Percentiles rank a stretch among this genome's conserved stretches.
Evolutionary conservation across 2,888 invertebrate genomes (phyloP).

Genomic region (Ypsolopha scabrella): DNA sequence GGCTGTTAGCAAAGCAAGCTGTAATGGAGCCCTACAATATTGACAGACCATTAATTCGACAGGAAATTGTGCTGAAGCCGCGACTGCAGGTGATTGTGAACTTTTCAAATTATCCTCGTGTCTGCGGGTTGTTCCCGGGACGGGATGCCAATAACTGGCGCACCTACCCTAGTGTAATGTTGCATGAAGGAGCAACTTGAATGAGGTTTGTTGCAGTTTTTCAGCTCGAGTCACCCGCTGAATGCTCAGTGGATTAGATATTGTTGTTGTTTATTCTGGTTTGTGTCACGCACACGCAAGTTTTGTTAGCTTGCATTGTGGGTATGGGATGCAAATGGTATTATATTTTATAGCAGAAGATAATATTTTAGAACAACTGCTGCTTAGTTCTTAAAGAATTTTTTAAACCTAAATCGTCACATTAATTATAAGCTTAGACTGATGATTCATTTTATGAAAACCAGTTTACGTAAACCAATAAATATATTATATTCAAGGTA

Average conservation of each 20-base stretch:
- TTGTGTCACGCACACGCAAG: not conserved
- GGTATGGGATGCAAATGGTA: no score
- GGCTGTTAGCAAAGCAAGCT: slow-evolving; percentile 57
- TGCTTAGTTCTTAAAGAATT: no score
- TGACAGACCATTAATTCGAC: slow-evolving; percentile 68
- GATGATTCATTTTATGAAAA: no score
- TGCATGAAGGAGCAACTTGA: not conserved
- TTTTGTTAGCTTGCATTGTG: no score
- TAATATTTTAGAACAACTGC: no score
- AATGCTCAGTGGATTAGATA: no score
- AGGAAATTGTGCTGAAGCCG: slow-evolving; percentile 66
- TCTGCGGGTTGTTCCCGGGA: slow-evolving; percentile 40
- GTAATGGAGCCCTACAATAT: slow-evolving; percentile 64
- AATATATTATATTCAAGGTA: no score
- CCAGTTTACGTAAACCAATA: no score
- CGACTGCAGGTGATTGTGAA: slow-evolving; percentile 64
- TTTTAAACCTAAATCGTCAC: no score
- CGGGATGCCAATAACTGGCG: not conserved
- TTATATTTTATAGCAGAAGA: no score
- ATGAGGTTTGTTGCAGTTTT: slow-evolving; percentile 1
- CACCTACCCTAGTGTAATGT: not conserved
- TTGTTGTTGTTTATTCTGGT: not conserved
- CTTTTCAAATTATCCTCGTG: slow-evolving; percentile 67
- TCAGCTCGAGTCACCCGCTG: not conserved
- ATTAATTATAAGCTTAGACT: no score